Conservation (phyloP, 2,797 vertebrate genomes). For the Trachurus trachurus region DNA sequence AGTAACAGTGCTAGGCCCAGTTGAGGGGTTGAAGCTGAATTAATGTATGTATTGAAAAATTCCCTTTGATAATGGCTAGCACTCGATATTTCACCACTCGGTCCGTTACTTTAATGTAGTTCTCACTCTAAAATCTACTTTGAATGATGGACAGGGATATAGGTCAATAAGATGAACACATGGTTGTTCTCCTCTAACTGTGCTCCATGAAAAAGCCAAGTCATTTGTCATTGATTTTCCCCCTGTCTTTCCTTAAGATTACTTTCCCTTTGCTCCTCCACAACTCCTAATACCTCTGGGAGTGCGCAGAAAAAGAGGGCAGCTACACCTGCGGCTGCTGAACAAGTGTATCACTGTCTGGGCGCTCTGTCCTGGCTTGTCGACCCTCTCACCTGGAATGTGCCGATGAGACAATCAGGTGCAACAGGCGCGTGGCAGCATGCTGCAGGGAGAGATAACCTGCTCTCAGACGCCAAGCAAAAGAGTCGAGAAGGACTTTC, state of each 20-base stretch:
- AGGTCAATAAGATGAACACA: conserved; percentile 49
- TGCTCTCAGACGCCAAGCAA: conserved; percentile 77
- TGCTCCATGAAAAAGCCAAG: conserved; percentile 40
- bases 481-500: conserved; percentile 38
- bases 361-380: conserved; percentile 90
- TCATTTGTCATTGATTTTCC: conserved; percentile 67
- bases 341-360: conserved; percentile 99
- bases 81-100: conserved; percentile 24
- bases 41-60: conserved; percentile 46
- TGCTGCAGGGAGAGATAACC: conserved; percentile 88
- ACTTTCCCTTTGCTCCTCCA: conserved; percentile 80
- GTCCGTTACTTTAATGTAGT: conserved; percentile 43
- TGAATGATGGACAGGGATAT: conserved; percentile 54
- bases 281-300: conserved; percentile 81
- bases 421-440: conserved; percentile 96
- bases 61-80: conserved; percentile 32
- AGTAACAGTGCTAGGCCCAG: conserved; percentile 13
- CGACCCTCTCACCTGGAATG: conserved; percentile 90
- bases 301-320: conserved; percentile 85
- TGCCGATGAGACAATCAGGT: conserved; percentile 96
- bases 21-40: conserved; percentile 30
- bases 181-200: conserved; percentile 43
- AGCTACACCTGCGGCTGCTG: conserved; percentile 96
- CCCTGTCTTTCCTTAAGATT: conserved; percentile 57
- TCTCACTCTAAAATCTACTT: conserved; percentile 34